phyloP scores from a whole-genome alignment of 2,888 invertebrate genomes.

The Dynastes maya region DNA sequence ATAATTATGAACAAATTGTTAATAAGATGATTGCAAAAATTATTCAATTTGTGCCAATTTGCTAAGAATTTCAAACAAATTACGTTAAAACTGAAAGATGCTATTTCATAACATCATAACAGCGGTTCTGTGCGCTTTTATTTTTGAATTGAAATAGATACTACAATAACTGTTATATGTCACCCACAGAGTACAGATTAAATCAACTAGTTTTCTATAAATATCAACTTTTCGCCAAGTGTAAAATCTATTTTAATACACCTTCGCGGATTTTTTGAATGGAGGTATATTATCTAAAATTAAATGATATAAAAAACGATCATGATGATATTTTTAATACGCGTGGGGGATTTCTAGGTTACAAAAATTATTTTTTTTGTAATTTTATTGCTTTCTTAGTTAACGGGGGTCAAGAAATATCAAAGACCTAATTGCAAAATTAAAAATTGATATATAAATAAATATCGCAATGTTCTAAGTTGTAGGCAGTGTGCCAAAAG shows the following conservation, averaged over 20 bases:
- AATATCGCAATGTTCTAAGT: slow-evolving; percentile 31
- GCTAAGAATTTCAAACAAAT: neutral
- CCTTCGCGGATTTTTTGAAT: neutral
- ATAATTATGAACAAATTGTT: too few species aligned
- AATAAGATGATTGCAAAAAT: too few species aligned
- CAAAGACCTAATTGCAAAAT: neutral
- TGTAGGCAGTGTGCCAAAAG: slow-evolving; percentile 35
- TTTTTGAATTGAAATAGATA: slow-evolving; percentile 36
- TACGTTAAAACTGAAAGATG: neutral
- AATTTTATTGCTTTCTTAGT: neutral
- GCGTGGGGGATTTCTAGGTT: slow-evolving; percentile 1
- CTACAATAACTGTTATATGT: slow-evolving; percentile 35
- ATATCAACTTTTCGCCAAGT: slow-evolving; percentile 35
- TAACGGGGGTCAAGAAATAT: neutral
- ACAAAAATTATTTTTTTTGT: neutral
- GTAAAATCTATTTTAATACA: slow-evolving; percentile 16
- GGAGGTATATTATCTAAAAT: neutral
- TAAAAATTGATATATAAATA: slow-evolving; percentile 27
- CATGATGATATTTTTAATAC: neutral
- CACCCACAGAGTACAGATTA: slow-evolving; percentile 30
- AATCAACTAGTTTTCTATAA: slow-evolving; percentile 30
- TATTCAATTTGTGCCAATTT: too few species aligned
- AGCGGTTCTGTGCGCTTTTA: slow-evolving; percentile 6
- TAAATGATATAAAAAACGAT: too few species aligned
- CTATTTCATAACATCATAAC: slow-evolving; percentile 17